Percentiles rank a stretch among this genome's conserved stretches.
Conservation (phyloP, 2,888 invertebrate genomes). For the Mellilla xanthometata region DNA sequence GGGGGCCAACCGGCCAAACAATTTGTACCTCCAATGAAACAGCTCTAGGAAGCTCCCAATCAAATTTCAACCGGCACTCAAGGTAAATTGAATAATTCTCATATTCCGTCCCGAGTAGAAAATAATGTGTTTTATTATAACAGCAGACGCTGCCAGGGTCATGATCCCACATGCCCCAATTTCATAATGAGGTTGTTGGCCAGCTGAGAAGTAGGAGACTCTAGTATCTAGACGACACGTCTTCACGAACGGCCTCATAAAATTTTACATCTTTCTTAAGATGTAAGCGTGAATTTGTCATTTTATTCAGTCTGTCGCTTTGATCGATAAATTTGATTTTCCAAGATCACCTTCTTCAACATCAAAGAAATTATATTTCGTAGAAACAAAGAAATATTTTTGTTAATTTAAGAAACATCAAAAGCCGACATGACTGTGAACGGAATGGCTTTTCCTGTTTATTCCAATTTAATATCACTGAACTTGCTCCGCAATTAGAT, state of each 20-base stretch:
- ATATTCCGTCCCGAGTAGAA: conserved; percentile 44
- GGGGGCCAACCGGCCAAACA: conserved; percentile 29
- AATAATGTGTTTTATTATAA: conserved; percentile 32
- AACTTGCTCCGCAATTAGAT: conserved; percentile 18
- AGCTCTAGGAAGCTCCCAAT: conserved; percentile 61
- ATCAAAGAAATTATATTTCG: conserved; percentile 18
- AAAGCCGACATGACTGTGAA: conserved; percentile 11
- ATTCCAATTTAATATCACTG: conserved; percentile 20
- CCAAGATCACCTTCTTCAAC: neutral
- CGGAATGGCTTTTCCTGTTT: conserved; percentile 19
- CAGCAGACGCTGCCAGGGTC: conserved; percentile 30
- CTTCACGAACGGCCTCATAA: conserved; percentile 5
- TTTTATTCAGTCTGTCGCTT: neutral
- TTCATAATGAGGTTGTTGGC: conserved; percentile 33
- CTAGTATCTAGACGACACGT: conserved; percentile 9
- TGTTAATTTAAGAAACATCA: conserved; percentile 14
- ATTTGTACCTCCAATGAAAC: conserved; percentile 39
- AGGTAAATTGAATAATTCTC: conserved; percentile 65
- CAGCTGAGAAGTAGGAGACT: conserved; percentile 18
- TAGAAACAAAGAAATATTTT: conserved; percentile 11
- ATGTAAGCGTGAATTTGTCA: neutral
- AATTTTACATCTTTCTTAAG: neutral
- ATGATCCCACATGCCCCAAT: conserved; percentile 31
- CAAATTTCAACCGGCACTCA: conserved; percentile 51
- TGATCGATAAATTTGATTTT: conserved; percentile 1